Conservation (phyloP, 2,113 vertebrate genomes). For the Ardeotis arabs region DNA sequence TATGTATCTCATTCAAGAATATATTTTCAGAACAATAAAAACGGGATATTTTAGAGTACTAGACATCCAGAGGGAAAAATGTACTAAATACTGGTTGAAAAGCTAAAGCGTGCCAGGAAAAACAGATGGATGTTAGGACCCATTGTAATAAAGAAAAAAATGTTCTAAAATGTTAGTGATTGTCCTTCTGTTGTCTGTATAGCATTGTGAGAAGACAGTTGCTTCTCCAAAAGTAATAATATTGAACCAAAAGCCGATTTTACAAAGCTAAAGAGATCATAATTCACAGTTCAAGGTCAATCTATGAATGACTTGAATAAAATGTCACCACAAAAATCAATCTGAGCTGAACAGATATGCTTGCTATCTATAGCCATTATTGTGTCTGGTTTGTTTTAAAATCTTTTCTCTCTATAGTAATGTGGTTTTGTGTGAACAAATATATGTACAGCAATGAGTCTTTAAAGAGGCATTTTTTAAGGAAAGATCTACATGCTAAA, state of each 20-base stretch:
- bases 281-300: conserved; percentile 15
- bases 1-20: conserved; percentile 1
- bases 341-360: not conserved
- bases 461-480: not conserved
- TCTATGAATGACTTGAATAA: not conserved
- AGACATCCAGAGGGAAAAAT: conserved; percentile 14
- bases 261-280: not conserved
- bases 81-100: not conserved
- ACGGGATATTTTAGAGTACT: not conserved
- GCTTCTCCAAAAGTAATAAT: not conserved
- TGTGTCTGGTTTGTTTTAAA: not conserved
- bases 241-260: conserved; percentile 22
- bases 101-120: conserved; percentile 21
- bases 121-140: conserved; percentile 28
- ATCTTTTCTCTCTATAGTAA: not conserved
- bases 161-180: not conserved
- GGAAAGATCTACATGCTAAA: not conserved
- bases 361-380: not conserved
- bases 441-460: not conserved
- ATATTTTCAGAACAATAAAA: conserved; percentile 34
- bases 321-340: not conserved
- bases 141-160: conserved; percentile 28
- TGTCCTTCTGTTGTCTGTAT: conserved; percentile 12
- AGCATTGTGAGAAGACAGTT: not conserved
- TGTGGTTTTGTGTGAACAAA: not conserved